Evolutionary conservation across 2,888 invertebrate species (phyloP).

Genomic region (Crossocerus cetratus): DNA sequence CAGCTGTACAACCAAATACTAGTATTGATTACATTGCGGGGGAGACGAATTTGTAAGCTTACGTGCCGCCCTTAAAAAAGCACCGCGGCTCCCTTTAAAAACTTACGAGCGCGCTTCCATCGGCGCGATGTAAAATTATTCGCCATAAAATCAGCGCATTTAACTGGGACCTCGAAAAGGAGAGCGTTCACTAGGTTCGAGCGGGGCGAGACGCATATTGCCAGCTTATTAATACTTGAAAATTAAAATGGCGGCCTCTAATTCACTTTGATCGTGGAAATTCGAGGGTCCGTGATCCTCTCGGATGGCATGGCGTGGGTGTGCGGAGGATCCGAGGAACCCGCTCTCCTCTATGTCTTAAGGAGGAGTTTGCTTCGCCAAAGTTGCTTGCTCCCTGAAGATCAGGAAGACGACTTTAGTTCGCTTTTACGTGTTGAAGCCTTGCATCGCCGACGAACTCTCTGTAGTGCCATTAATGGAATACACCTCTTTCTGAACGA

Average conservation of each 20-base stretch:
- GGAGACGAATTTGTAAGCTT: constrained; percentile 6
- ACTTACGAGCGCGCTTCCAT: neutral
- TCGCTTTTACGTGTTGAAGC: constrained; percentile 2
- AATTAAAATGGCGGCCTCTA: neutral
- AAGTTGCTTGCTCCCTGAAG: constrained; percentile 41
- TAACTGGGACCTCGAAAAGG: too few relatives aligned
- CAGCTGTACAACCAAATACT: constrained; percentile 3
- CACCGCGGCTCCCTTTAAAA: neutral
- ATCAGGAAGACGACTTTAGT: constrained; percentile 35
- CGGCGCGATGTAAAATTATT: neutral
- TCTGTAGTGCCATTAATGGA: constrained; percentile 53
- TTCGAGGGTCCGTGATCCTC: neutral
- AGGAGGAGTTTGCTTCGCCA: constrained; percentile 48
- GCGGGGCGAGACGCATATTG: neutral
- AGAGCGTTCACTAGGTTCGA: neutral
- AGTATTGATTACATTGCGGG: constrained; percentile 5
- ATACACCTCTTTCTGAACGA: constrained; percentile 57
- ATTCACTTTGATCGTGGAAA: neutral
- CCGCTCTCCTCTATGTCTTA: constrained; percentile 22
- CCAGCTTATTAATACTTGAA: neutral
- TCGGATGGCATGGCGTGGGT: neutral
- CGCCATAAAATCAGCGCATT: too few relatives aligned
- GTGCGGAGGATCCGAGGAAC: constrained; percentile 24
- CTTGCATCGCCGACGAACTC: constrained; percentile 8
- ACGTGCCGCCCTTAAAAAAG: neutral